Evolutionary conservation across 64 coral and sea anemone species (phyloP).

Genomic region (Trachythela sp.): DNA sequence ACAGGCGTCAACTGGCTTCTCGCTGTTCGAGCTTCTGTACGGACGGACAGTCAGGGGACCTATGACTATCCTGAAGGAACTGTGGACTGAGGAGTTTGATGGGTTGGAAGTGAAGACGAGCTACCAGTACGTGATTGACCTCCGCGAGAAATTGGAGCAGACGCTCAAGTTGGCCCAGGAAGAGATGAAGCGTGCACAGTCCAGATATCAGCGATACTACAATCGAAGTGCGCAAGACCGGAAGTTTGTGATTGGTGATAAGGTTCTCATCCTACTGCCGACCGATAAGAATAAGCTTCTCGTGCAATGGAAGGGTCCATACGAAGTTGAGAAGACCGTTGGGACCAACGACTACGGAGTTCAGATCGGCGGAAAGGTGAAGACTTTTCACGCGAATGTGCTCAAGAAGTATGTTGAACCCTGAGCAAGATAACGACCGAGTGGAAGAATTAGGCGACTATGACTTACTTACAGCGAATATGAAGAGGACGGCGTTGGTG

Average conservation of each 20-base stretch:
- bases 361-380: neutral
- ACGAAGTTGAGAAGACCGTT: neutral
- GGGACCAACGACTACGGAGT: neutral
- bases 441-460: too few species aligned
- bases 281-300: constrained; percentile 39
- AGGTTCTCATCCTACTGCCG: constrained; percentile 15
- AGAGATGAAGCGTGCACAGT: neutral
- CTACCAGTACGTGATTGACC: neutral
- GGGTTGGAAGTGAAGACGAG: neutral
- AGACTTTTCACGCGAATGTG: constrained; percentile 46
- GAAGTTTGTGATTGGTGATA: neutral
- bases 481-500: too few species aligned
- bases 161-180: neutral
- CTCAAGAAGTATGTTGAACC: constrained; percentile 3
- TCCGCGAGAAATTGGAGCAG: neutral
- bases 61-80: constrained; percentile 38
- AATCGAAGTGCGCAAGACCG: neutral
- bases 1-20: constrained; percentile 47
- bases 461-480: too few species aligned
- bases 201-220: neutral
- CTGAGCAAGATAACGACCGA: too few species aligned
- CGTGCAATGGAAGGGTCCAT: constrained; percentile 55
- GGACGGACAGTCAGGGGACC: constrained; percentile 43
- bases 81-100: constrained; percentile 30
- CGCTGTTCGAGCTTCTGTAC: constrained; percentile 48